Percentiles rank a stretch among this genome's conserved stretches.
phyloP scores from a whole-genome alignment of 2,113 vertebrate genomes.

The Desmodus rotundus region DNA sequence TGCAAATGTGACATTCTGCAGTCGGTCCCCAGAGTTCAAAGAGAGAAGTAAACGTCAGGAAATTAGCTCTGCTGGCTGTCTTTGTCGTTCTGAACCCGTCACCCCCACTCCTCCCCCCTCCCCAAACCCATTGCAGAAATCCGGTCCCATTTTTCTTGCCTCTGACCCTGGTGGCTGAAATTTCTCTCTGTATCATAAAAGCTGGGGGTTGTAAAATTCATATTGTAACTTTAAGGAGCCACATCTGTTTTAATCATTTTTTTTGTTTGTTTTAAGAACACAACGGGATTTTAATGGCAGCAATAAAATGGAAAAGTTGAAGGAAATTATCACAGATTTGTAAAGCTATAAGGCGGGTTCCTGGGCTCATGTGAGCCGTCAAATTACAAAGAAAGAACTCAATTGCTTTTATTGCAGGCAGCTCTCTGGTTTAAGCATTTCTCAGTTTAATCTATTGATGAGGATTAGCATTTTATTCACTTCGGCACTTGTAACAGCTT shows the following conservation, averaged over 20 bases:
- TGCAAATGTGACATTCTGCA: slow-evolving; percentile 22
- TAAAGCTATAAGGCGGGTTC: slow-evolving; percentile 84
- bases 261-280: slow-evolving; percentile 83
- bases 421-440: slow-evolving; percentile 78
- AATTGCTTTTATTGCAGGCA: slow-evolving; percentile 77
- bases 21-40: slow-evolving; percentile 3
- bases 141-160: slow-evolving; percentile 73
- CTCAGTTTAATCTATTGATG: slow-evolving; percentile 75
- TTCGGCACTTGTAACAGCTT: slow-evolving; percentile 55
- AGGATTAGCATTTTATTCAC: slow-evolving; percentile 79
- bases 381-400: slow-evolving; percentile 83
- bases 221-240: slow-evolving; percentile 87
- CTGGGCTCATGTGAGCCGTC: slow-evolving; percentile 81
- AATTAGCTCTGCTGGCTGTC: slow-evolving; percentile 54
- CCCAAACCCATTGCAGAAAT: slow-evolving; percentile 61
- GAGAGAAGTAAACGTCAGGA: slow-evolving; percentile 11
- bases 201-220: slow-evolving; percentile 84
- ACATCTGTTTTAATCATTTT: slow-evolving; percentile 91
- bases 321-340: slow-evolving; percentile 90
- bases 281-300: slow-evolving; percentile 85
- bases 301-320: slow-evolving; percentile 86
- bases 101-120: neutral
- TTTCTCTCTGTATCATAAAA: slow-evolving; percentile 85
- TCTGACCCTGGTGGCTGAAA: slow-evolving; percentile 79
- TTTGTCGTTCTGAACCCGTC: slow-evolving; percentile 31